Conservation (phyloP, 2,888 invertebrate genomes). For the Mantis religiosa region DNA sequence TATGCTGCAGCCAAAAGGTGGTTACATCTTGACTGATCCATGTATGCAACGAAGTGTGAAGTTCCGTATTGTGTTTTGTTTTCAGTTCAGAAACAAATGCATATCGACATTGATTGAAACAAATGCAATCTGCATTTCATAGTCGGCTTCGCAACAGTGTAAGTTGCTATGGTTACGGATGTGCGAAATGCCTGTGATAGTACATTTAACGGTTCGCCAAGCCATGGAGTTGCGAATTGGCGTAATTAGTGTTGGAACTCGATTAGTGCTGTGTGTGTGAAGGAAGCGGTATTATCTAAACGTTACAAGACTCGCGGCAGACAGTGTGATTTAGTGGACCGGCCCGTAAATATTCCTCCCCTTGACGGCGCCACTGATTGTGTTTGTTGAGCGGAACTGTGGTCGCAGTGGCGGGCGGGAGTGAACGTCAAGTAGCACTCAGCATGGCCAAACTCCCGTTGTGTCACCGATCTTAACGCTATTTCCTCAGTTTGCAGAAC, state of each 20-base stretch:
- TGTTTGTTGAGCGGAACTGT: constrained; percentile 18
- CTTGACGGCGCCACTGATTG: constrained; percentile 24
- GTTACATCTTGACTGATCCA: no score
- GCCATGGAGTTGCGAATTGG: not conserved
- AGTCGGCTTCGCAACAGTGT: no score
- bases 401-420: not conserved
- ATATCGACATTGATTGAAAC: no score
- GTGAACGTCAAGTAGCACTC: not conserved
- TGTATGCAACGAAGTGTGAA: no score
- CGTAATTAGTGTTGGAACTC: not conserved
- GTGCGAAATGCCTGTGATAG: not conserved
- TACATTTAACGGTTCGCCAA: not conserved
- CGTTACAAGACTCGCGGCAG: not conserved
- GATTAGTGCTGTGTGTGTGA: not conserved
- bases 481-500: no score
- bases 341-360: constrained; percentile 21
- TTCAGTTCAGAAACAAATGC: no score
- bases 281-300: not conserved
- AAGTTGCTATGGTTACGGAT: not conserved
- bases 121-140: no score
- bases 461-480: no score
- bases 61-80: no score
- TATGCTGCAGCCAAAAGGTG: no score
- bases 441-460: not conserved
- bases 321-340: constrained; percentile 15